phyloP scores from a whole-genome alignment of 2,113 vertebrate species.

The Lycocorax pyrrhopterus region DNA sequence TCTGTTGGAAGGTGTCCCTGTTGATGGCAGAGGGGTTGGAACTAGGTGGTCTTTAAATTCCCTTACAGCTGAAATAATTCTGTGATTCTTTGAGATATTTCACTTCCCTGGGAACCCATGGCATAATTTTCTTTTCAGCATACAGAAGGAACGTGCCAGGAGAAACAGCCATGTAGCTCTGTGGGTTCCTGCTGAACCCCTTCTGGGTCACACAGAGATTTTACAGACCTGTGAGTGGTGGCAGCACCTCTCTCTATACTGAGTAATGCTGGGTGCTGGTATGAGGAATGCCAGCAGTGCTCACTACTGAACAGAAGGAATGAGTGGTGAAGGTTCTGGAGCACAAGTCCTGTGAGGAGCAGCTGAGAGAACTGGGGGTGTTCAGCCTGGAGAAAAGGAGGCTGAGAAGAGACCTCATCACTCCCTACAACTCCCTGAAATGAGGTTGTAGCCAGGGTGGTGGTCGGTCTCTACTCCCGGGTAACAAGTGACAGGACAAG shows the following conservation, averaged over 20 bases:
- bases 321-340: neutral
- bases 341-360: neutral
- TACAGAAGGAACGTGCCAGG: neutral
- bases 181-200: neutral
- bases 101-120: neutral
- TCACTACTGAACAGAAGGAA: neutral
- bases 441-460: neutral
- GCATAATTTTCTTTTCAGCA: neutral
- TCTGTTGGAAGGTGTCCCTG: neutral
- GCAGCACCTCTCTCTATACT: neutral
- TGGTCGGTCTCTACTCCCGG: accelerated
- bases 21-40: too few relatives aligned
- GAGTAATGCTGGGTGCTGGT: neutral
- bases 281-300: neutral
- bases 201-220: neutral
- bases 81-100: neutral
- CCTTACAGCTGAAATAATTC: neutral
- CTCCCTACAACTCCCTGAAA: neutral
- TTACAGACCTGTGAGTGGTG: neutral
- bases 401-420: neutral
- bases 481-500: accelerated
- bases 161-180: neutral
- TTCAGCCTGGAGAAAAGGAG: neutral
- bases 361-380: neutral
- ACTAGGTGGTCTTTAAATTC: neutral